Evolutionary conservation across 2,797 vertebrate species (phyloP), one percentile per base, ranked within the genome.

Genomic region (Peromyscus eremicus): DNA sequence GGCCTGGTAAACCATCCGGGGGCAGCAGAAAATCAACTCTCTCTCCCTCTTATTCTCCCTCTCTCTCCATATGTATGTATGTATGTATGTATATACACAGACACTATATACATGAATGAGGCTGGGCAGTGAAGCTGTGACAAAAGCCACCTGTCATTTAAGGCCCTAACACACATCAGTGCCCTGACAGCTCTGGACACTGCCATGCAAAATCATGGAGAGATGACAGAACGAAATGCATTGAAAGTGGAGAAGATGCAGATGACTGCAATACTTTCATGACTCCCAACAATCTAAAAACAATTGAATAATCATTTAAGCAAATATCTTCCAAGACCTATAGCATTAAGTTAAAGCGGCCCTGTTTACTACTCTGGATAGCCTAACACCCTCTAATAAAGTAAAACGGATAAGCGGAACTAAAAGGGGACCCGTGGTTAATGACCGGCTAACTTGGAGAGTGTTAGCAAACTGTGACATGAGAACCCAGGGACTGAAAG

Each of bases 281-380:
- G 32, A 89, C 60, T 85, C 7, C 60, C 52, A 81, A 57, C 79
- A 27, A 91, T 89, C 81, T 95, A 37, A 77, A 94, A 96, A 19
- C 90, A 34, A 57, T 73, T 89, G 84, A 85, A 68, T 76, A 34
- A 94, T 77, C 80, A 88, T 93, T 60, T 88, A 49, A 95, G 77
- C 7, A 98, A 76, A 75, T 82, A 52, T 40, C 40, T 85, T 88
- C 62, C 85, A 80, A 96, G 68, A 71, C 80, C 14, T 96, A 89
- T 85, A 68, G 68, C 86, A 37, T 77, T n/a, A 73, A 96, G 29
- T 43, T 96, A 71, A 91, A 94, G 89, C 19, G 91, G 4, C 29
- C 37, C 75, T 97, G 5, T 55, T 70, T 37, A 90, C 34, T 95
- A 95, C 79, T 83, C 89, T 79, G 52, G 32, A 19, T 43, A 77